Percentiles rank a stretch among this genome's conserved stretches.
These are phyloP conservation scores for Hucho hucho DNA, from an alignment of 2,113 vertebrate genomes.

Conservation along the genomic window DNA sequence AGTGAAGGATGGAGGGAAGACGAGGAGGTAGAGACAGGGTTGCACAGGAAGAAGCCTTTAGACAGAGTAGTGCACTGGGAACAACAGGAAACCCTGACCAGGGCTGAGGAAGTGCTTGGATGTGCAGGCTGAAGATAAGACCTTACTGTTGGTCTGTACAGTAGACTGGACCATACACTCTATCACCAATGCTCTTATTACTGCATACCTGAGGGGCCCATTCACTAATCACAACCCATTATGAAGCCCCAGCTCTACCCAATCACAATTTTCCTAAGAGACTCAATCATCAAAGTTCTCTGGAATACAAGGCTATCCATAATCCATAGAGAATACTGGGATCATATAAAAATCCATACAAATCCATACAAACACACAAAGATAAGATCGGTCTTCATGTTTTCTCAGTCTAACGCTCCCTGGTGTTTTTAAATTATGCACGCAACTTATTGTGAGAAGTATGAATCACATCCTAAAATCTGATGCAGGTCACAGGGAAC, in stretches of 20 bases:
- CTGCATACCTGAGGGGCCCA: slow-evolving; percentile 16
- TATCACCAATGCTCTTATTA: slow-evolving; percentile 14
- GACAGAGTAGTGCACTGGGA: slow-evolving; percentile 45
- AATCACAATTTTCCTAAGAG: background rate
- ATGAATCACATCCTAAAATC: slow-evolving; percentile 60
- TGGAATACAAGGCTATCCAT: background rate
- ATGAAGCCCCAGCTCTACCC: background rate
- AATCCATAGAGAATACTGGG: background rate
- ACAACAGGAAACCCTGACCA: slow-evolving; percentile 71
- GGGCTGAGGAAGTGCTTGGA: slow-evolving; percentile 62
- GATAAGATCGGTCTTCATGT: background rate
- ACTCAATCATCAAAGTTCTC: background rate
- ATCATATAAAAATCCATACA: background rate
- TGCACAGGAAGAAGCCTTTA: slow-evolving; percentile 48
- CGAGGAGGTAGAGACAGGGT: slow-evolving; percentile 2
- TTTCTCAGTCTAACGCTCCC: background rate
- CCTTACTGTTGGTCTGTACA: slow-evolving; percentile 20
- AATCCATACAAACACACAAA: background rate
- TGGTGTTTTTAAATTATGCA: slow-evolving; percentile 16
- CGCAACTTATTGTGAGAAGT: slow-evolving; percentile 42
- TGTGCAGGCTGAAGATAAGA: slow-evolving; percentile 68
- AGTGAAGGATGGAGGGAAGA: background rate
- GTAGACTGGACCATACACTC: background rate
- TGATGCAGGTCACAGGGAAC: slow-evolving; percentile 35
- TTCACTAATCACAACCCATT: slow-evolving; percentile 16